These are phyloP conservation scores for Hyperoplus lanceolatus DNA, from an alignment of 2,797 vertebrate genomes.

Conservation along the genomic window DNA sequence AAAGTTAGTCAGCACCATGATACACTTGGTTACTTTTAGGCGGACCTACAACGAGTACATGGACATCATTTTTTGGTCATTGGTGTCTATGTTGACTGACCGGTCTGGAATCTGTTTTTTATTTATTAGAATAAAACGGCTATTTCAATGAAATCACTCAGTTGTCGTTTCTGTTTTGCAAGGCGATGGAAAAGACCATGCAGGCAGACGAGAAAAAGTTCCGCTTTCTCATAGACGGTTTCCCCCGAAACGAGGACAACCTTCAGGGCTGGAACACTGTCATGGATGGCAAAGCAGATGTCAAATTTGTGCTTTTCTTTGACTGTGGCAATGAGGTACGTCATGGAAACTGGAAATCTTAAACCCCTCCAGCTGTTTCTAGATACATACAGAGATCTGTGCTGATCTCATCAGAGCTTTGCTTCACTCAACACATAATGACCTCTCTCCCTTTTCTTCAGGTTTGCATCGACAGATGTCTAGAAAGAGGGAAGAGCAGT, in stretches of 20 bases:
- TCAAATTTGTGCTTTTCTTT: slow-evolving; percentile 98
- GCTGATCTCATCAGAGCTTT: not conserved
- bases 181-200: slow-evolving; percentile 98
- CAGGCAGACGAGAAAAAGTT: slow-evolving; percentile 88
- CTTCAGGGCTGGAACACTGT: slow-evolving; percentile 93
- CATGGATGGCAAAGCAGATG: slow-evolving; percentile 94
- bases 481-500: slow-evolving; percentile 97
- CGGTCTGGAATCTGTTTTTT: not conserved
- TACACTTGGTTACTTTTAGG: not conserved
- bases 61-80: not conserved
- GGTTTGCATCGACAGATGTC: slow-evolving; percentile 93
- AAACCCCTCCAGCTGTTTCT: not conserved
- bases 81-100: not conserved
- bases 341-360: slow-evolving; percentile 10
- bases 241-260: slow-evolving; percentile 98
- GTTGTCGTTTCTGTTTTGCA: slow-evolving; percentile 19
- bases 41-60: not conserved
- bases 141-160: not conserved
- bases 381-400: not conserved
- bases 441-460: slow-evolving; percentile 59
- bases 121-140: not conserved
- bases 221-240: slow-evolving; percentile 97
- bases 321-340: slow-evolving; percentile 94
- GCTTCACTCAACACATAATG: not conserved
- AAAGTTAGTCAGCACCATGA: not conserved